These are phyloP conservation scores for Pocillopora damicornis DNA, from an alignment of 64 coral and sea anemone species.

Conservation along the genomic window DNA sequence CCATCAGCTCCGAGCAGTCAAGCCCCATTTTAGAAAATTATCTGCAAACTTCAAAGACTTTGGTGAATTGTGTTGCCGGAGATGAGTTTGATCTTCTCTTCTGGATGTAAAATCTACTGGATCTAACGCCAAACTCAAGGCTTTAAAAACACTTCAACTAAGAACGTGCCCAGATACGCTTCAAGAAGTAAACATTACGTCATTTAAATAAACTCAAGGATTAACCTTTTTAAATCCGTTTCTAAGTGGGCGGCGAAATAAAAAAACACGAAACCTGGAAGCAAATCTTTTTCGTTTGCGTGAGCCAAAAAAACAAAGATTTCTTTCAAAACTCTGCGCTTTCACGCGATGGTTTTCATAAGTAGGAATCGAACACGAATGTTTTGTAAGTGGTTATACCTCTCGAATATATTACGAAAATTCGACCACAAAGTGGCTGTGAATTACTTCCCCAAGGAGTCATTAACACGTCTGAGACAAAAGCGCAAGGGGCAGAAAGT, in stretches of 20 bases:
- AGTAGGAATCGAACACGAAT: background rate
- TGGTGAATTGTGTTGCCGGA: background rate
- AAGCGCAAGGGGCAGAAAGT: background rate
- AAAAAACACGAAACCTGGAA: too few relatives aligned
- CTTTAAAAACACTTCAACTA: too few relatives aligned
- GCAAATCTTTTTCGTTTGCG: too few relatives aligned
- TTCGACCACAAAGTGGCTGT: background rate
- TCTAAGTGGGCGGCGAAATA: too few relatives aligned
- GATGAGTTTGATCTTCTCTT: background rate
- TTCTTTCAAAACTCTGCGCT: background rate
- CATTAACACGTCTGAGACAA: background rate
- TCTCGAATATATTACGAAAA: background rate
- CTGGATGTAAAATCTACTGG: too few relatives aligned
- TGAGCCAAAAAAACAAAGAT: too few relatives aligned
- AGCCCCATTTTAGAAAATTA: background rate
- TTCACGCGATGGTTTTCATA: background rate
- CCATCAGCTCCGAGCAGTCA: background rate
- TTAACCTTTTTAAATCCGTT: too few relatives aligned
- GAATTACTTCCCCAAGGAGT: background rate
- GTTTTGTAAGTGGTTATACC: background rate
- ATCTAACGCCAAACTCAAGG: too few relatives aligned
- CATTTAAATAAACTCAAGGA: too few relatives aligned
- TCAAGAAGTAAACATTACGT: too few relatives aligned
- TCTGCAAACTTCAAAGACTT: background rate
- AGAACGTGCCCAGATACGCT: too few relatives aligned